Base-by-base conservation (phyloP, 2,888 invertebrate genomes). In the Pelosia muscerda region DNA sequence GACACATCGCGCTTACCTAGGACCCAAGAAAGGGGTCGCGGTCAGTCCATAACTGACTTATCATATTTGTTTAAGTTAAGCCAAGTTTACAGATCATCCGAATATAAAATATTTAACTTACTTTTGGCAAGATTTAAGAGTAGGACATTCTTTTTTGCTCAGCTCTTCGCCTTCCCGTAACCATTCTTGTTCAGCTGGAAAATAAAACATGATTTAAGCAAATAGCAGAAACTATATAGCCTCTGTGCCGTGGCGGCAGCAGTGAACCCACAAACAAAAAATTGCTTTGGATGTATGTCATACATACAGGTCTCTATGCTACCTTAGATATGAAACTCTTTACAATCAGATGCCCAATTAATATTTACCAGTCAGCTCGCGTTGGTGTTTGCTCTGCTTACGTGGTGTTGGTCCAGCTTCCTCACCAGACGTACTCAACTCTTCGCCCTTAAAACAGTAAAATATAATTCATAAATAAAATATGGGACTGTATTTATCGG, bases 341-440 rank as follows among this genome's bases (percentile, higher is more conserved):
- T 11, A 13, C 13, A 34, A 34, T 19, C 4, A 42, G 9, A n/a
- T 49, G n/a, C 2, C n/a, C 13, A 1, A 60, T 5, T 53, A 66
- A 70, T 74, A 73, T 77, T 82, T 85, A 94, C 95, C 94, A 68
- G 92, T 92, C 63, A 95, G 86, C 74, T 95, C 92, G 10, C 92
- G 90, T 78, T 95, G 95, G 77, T 95, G 95, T 85, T 96, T 95
- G 68, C 95, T 95, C 84, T 96, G 96, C 86, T 96, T 96, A 56
- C 96, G 92, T 1, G 96, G 96, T 15, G 96, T 96, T 0, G 96
- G 96, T 2, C 96, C 96, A 0, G 95, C 94, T 71, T 95, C 95
- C 74, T 95, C 95, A 10, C 95, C 95, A 0, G 95, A 95, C 4
- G 95, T 94, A 75, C 95, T 95, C 23, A 95, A 82, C 77, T 95